Evolutionary conservation across 2,888 invertebrate species (phyloP), one percentile per base, ranked within the genome.

Genomic region (Cheilosia grossa): DNA sequence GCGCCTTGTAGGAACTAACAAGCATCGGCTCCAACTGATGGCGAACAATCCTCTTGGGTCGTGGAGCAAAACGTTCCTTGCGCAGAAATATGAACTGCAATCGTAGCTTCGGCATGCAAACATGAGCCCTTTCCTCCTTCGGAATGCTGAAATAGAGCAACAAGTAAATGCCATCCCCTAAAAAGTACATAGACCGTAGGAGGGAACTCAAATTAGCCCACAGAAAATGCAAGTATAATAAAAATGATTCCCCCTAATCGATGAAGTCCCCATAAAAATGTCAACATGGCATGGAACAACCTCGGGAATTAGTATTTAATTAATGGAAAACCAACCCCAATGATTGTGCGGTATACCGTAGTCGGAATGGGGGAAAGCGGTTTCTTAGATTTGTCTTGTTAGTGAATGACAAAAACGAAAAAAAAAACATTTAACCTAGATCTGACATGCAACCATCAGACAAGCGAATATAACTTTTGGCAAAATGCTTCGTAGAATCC

Each of bases 21-120:
- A 96, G 92, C 88, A 95, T 89, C 4, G 96, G 96, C 82, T 93
- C 92, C 5, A 89, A 89, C 91, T 96, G 95, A 89, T 93, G 92
- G 87, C 93, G 88, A 78, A 93, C 93, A 87, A 94, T 92, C 88
- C 95, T 93, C 92, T 95, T 95, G 64, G 96, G 96, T 79, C 96
- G 93, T 1, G 96, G 95, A 88, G 93, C 90, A 87, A 96, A 92
- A 80, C 94, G 93, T 89, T 95, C 95, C 79, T 93, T 93, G 93
- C 95, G 94, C 90, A 96, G 91, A 92, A 96, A 96, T 88, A 96
- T 95, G 91, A 96, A 96, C 90, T 94, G 93, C 82, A 95, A 89
- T 69, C 95, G 93, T 67, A 95, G 92, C 77, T 90, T 89, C 3
- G 95, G 94, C 94, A 95, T 94, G 89, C 92, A 93, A 73, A 95